phyloP scores from a whole-genome alignment of 1,140 invertebrate genomes.

The Zaprionus ornatus region DNA sequence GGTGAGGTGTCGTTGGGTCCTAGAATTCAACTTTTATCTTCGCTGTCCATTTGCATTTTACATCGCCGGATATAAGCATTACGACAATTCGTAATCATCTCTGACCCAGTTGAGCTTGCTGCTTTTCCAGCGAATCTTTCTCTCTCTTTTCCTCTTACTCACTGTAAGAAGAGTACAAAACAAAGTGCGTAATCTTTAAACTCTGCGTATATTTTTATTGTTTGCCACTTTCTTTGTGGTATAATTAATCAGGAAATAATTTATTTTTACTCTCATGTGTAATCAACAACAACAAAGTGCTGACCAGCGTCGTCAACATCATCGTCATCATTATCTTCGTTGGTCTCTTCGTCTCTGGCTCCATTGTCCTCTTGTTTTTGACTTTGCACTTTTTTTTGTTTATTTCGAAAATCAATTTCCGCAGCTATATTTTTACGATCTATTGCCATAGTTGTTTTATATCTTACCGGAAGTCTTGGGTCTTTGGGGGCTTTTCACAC shows the following conservation, averaged over 20 bases:
- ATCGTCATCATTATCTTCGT: constrained; percentile 3
- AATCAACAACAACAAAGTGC: not conserved
- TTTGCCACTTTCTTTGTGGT: constrained; percentile 32
- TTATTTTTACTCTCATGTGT: constrained; percentile 40
- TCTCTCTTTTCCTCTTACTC: not conserved
- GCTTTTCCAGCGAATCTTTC: not conserved
- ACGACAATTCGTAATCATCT: constrained; percentile 7
- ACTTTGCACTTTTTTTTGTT: constrained; percentile 3
- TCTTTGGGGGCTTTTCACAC: constrained; percentile 13
- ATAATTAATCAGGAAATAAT: constrained; percentile 76
- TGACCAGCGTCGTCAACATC: constrained; percentile 6
- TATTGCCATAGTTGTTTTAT: constrained; percentile 21
- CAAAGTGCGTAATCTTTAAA: constrained; percentile 30
- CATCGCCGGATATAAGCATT: constrained; percentile 36
- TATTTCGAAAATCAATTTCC: constrained; percentile 21
- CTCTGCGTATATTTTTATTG: constrained; percentile 9
- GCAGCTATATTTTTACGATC: constrained; percentile 24
- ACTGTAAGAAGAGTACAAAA: not conserved
- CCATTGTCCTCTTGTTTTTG: not conserved
- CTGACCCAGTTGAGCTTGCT: constrained; percentile 33
- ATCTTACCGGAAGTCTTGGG: constrained; percentile 1
- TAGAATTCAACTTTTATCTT: constrained; percentile 30
- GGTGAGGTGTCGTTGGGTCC: not conserved
- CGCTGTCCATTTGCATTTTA: constrained; percentile 32
- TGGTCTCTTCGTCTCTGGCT: not conserved